Evolutionary conservation across 2,113 vertebrate species (phyloP).

Genomic region (Illadopsis cleaveri): DNA sequence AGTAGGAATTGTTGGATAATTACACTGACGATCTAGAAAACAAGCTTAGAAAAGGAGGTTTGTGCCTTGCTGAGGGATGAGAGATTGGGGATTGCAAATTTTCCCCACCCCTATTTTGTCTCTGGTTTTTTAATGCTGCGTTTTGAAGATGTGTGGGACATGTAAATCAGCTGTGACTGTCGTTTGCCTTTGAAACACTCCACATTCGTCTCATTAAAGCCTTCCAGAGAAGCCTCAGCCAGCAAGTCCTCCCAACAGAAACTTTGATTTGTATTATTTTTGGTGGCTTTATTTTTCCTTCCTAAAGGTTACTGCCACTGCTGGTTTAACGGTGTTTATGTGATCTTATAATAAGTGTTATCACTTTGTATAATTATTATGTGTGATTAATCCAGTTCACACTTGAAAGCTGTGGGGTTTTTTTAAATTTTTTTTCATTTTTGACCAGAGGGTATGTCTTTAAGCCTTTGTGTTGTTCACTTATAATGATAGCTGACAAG

Average conservation of each 20-base stretch:
- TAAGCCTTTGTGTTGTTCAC: constrained; percentile 65
- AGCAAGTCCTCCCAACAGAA: neutral
- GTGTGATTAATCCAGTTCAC: constrained; percentile 68
- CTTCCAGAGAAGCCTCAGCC: neutral
- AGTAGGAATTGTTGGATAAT: constrained; percentile 25
- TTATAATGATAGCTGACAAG: constrained; percentile 65
- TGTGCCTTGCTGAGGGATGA: neutral
- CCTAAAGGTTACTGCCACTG: constrained; percentile 68
- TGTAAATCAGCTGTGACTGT: constrained; percentile 16
- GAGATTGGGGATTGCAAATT: neutral
- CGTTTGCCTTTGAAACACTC: constrained; percentile 30
- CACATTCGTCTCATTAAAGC: neutral
- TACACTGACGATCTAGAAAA: constrained; percentile 21
- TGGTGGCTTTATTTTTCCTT: constrained; percentile 50
- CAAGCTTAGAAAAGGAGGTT: neutral
- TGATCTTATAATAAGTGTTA: constrained; percentile 69
- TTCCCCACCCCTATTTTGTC: neutral
- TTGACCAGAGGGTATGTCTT: constrained; percentile 64
- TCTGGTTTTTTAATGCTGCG: neutral
- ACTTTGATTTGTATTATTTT: constrained; percentile 46
- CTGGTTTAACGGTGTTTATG: constrained; percentile 67
- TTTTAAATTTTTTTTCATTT: neutral
- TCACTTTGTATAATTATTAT: constrained; percentile 74
- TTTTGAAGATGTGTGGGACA: neutral
- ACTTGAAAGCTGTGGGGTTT: constrained; percentile 52